These are phyloP conservation scores for Coelopa pilipes DNA, from an alignment of 2,888 invertebrate genomes.

Conservation along the genomic window DNA sequence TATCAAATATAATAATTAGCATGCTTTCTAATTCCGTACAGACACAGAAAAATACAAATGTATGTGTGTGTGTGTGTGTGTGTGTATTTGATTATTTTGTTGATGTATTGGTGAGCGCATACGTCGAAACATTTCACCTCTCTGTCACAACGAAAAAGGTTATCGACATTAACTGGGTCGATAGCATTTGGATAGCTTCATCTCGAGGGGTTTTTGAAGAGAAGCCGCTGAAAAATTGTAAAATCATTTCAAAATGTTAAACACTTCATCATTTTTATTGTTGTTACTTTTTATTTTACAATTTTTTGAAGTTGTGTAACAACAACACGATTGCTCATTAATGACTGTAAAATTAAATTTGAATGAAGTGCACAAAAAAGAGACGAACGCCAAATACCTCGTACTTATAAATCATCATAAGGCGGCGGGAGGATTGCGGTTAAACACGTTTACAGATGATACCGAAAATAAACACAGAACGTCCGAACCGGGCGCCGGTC, in stretches of 20 bases:
- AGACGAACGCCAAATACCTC: too few species aligned
- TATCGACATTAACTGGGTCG: constrained; percentile 33
- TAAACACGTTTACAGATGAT: too few species aligned
- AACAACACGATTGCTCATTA: not conserved
- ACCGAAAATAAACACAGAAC: not conserved
- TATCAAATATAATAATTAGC: too few species aligned
- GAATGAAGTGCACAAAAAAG: too few species aligned
- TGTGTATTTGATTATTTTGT: too few species aligned
- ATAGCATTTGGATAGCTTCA: constrained; percentile 6
- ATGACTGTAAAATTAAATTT: too few species aligned
- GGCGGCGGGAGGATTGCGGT: too few species aligned
- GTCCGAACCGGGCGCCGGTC: not conserved
- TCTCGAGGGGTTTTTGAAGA: not conserved
- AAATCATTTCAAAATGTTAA: not conserved
- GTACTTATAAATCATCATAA: too few species aligned
- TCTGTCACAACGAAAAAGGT: constrained; percentile 28
- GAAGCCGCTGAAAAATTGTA: not conserved
- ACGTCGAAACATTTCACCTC: not conserved
- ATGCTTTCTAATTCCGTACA: too few species aligned
- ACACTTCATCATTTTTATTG: not conserved
- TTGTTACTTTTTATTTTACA: too few species aligned
- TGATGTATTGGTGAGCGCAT: not conserved
- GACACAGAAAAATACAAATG: too few species aligned
- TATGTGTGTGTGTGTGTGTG: too few species aligned
- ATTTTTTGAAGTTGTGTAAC: not conserved